Evolutionary conservation across 2,888 invertebrate genomes (phyloP).

Genomic region (Lithophane socia): DNA sequence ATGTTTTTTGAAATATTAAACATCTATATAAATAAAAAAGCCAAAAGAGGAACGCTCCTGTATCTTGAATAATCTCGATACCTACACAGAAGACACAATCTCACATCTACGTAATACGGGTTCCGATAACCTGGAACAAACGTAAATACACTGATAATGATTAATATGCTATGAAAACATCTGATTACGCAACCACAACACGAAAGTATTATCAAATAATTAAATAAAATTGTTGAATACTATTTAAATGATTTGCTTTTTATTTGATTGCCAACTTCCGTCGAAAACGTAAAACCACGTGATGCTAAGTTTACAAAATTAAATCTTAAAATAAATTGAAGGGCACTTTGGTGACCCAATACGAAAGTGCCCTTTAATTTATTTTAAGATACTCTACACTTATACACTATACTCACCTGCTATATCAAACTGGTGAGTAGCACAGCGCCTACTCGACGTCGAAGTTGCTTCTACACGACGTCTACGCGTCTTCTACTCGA

Average conservation of each 20-base stretch:
- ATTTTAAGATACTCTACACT: too few species aligned
- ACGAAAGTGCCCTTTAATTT: too few species aligned
- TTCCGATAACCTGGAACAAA: slow-evolving; percentile 77
- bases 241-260: slow-evolving; percentile 28
- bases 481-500: background rate
- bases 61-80: slow-evolving; percentile 36
- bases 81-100: slow-evolving; percentile 47
- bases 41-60: slow-evolving; percentile 11
- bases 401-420: too few species aligned
- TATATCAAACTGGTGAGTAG: background rate
- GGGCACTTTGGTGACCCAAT: background rate
- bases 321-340: background rate
- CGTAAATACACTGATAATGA: slow-evolving; percentile 69
- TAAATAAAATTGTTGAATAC: slow-evolving; percentile 46
- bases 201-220: slow-evolving; percentile 53
- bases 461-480: background rate
- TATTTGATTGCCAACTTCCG: slow-evolving; percentile 16
- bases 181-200: slow-evolving; percentile 59
- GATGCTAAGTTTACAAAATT: background rate
- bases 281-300: slow-evolving; percentile 1
- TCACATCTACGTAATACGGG: slow-evolving; percentile 58
- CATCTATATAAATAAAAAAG: slow-evolving; percentile 23
- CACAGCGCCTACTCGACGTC: background rate
- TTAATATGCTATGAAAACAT: slow-evolving; percentile 68
- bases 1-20: slow-evolving; percentile 6